Evolutionary conservation across 2,113 vertebrate genomes (phyloP), one percentile per base, ranked within the genome.

Genomic region (Atractosteus spatula): DNA sequence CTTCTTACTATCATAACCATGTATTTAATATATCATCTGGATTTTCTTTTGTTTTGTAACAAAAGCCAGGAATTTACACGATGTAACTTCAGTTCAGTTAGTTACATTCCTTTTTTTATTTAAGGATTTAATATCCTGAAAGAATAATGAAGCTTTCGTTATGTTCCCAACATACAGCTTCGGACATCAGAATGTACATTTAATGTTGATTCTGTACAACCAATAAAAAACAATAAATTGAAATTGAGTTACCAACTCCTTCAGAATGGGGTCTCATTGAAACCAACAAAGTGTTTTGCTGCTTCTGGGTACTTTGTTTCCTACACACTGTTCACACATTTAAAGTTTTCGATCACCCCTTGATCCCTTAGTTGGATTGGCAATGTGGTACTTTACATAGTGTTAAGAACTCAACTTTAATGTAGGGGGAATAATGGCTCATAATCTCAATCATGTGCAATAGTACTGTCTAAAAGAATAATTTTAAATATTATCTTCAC

Each of bases 21-120:
- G 85, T 78, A 87, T 89, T 93, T 90, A 93, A 92, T 93, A 93
- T 92, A 91, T 93, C 69, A 93, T 93, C 89, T 74, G 69, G 71
- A 44, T 70, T 62, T 71, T 76, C 71, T 78, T 85, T 87, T 85
- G 83, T 78, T 89, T 80, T 83, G 85, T 77, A 85, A 85, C 83
- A 80, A 88, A 78, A 76, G 76, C 73, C 76, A 82, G 81, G 82
- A 83, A 80, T 75, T 81, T 76, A 78, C 71, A 63, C 74, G 69
- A 69, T 67, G 71, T 74, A 73, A 59, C 45, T 77, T 57, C 69
- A 61, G 70, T 41, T 57, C 12, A 72, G 8, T 29, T n/a, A 16
- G 54, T 41, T 43, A 10, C 47, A 12, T 41, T 3, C 44, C 7
- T 7, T 64, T 29, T 13, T 64, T 64, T 42, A 12, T 29, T 13